These are phyloP conservation scores for Elegia similella DNA, from an alignment of 2,888 invertebrate genomes.

Conservation along the genomic window DNA sequence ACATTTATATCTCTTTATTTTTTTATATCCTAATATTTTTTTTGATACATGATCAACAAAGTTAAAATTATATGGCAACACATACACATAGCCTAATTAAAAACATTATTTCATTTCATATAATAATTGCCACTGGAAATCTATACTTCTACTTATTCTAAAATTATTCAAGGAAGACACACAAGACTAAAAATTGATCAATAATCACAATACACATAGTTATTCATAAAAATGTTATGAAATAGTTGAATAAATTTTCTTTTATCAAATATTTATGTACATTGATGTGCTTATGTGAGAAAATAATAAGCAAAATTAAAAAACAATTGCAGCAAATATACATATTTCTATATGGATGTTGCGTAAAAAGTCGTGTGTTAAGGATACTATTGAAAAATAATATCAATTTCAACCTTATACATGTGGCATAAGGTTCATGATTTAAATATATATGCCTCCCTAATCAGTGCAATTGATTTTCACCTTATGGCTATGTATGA, in stretches of 20 bases:
- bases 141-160: background rate
- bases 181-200: constrained; percentile 9
- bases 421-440: no score
- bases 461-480: no score
- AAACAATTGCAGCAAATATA: background rate
- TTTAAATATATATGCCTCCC: no score
- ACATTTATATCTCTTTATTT: background rate
- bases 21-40: constrained; percentile 17
- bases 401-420: no score
- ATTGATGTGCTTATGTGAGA: constrained; percentile 21
- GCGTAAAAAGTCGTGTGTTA: no score
- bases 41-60: background rate
- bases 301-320: background rate
- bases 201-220: background rate
- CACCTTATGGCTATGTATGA: no score
- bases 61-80: constrained; percentile 9
- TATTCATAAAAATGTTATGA: background rate
- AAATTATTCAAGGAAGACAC: constrained; percentile 7
- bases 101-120: background rate
- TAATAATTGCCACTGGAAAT: background rate
- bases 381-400: no score
- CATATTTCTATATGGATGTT: no score
- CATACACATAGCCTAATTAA: background rate
- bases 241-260: constrained; percentile 12
- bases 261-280: constrained; percentile 19